Conservation (phyloP, 2,888 invertebrate species). For the Kryphioiulus occultus region DNA sequence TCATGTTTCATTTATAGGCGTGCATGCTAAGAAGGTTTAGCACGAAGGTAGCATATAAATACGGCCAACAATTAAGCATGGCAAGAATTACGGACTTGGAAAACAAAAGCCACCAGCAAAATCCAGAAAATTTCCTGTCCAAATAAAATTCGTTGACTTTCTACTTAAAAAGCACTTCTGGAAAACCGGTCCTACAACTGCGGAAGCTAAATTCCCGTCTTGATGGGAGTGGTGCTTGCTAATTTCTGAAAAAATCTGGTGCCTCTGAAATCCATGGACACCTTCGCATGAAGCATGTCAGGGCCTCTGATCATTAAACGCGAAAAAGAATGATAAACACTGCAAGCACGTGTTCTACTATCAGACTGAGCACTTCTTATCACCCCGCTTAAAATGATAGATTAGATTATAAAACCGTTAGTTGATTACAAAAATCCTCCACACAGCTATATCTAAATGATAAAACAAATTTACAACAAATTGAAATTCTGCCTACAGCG, state of each 20-base stretch:
- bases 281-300: neutral
- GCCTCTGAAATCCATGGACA: neutral
- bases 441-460: no score
- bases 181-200: neutral
- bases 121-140: neutral
- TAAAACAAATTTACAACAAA: no score
- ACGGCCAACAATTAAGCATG: neutral
- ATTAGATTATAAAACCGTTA: no score
- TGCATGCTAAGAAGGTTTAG: neutral
- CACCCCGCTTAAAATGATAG: no score
- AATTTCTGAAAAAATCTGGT: neutral
- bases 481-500: no score
- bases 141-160: neutral
- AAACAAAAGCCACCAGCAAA: neutral
- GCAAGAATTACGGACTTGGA: neutral
- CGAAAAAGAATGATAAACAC: neutral
- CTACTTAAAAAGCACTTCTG: neutral
- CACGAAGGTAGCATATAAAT: neutral
- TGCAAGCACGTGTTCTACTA: neutral
- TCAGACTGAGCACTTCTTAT: no score
- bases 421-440: no score
- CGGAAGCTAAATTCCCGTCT: neutral
- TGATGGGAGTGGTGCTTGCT: no score
- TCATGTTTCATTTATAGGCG: constrained; percentile 6
- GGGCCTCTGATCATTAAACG: neutral